Conservation (phyloP, 2,797 vertebrate genomes). For the Pangasius macronema region DNA sequence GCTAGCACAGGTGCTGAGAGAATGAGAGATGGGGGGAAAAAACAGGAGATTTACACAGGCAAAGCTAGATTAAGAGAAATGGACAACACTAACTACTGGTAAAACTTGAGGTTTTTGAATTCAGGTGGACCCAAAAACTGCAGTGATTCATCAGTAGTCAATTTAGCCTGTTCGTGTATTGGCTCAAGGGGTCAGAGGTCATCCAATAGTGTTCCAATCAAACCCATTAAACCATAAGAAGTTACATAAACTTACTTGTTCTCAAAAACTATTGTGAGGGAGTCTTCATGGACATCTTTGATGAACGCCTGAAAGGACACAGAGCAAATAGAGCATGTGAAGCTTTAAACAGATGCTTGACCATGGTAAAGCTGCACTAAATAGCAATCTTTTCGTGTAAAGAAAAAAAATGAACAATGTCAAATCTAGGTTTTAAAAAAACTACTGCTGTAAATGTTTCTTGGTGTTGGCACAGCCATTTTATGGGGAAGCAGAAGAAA, state of each 20-base stretch:
- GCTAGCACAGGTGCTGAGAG: conserved; percentile 64
- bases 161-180: no score
- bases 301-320: conserved; percentile 80
- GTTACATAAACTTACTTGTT: conserved; percentile 85
- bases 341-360: background rate
- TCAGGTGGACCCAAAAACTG: background rate
- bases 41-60: conserved; percentile 1
- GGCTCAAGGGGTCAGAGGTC: background rate
- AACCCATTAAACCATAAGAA: background rate
- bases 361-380: background rate
- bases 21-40: background rate
- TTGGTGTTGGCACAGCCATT: background rate
- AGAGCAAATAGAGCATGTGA: background rate
- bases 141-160: background rate
- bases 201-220: background rate
- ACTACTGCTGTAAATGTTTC: background rate
- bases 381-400: background rate
- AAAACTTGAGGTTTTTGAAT: background rate
- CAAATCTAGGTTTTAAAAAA: background rate
- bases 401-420: background rate
- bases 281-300: conserved; percentile 93
- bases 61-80: background rate
- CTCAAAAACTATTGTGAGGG: conserved; percentile 91
- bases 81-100: background rate
- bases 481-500: background rate